A percentile compares a stretch with the other conserved stretches of the same genome.
Conservation (phyloP, 2,113 vertebrate genomes). For the Rhodinocichla rosea region DNA sequence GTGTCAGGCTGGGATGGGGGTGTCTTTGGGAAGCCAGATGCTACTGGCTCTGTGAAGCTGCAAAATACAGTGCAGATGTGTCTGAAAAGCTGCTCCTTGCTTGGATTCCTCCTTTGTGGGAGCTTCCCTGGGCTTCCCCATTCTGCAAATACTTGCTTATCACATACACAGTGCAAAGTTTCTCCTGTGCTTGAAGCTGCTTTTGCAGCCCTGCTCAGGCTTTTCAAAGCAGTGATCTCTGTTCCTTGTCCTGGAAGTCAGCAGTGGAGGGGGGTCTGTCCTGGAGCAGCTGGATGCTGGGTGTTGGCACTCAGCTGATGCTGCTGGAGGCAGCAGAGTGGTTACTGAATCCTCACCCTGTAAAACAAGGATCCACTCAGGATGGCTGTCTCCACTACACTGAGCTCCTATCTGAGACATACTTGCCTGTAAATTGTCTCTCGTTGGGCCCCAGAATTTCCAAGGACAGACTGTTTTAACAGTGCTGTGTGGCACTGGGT, state of each 20-base stretch:
- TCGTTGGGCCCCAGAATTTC: neutral
- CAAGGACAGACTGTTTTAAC: neutral
- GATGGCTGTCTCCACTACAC: neutral
- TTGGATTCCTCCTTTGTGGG: neutral
- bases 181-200: neutral
- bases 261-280: neutral
- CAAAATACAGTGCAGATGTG: neutral
- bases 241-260: neutral
- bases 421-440: neutral
- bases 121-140: neutral
- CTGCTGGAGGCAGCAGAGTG: neutral
- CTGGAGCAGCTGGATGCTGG: neutral
- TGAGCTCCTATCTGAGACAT: neutral
- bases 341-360: neutral
- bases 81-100: neutral
- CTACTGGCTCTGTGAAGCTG: neutral
- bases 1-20: accelerated
- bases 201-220: neutral
- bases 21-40: neutral
- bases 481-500: neutral
- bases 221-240: neutral
- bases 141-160: neutral
- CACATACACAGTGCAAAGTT: neutral
- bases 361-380: neutral
- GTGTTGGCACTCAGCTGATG: neutral